phyloP scores from a whole-genome alignment of 2,888 invertebrate species.

The Dynastes hyllus region DNA sequence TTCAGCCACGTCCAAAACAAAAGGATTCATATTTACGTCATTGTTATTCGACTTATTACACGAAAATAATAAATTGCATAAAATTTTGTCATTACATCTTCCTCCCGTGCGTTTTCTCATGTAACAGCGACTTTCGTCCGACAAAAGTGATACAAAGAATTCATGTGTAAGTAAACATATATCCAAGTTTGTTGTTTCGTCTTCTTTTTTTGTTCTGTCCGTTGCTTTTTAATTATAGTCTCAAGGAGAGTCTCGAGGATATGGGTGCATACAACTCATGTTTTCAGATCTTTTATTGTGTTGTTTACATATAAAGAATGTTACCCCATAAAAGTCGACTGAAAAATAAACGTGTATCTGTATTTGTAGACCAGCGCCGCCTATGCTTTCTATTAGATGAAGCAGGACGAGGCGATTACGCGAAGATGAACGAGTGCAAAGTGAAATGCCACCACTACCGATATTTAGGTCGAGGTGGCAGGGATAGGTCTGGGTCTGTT shows the following conservation, averaged over 20 bases:
- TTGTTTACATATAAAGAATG: constrained; percentile 48
- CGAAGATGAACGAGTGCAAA: constrained; percentile 38
- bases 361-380: not conserved
- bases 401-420: constrained; percentile 37
- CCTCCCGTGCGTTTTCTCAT: constrained; percentile 5
- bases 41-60: constrained; percentile 6
- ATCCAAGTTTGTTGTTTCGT: constrained; percentile 42
- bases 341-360: constrained; percentile 11
- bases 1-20: not conserved
- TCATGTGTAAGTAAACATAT: constrained; percentile 28
- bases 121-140: constrained; percentile 12
- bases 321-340: no score
- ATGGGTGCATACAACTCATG: constrained; percentile 48
- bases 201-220: constrained; percentile 25
- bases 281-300: constrained; percentile 47
- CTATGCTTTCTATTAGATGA: constrained; percentile 35
- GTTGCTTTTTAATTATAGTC: constrained; percentile 45
- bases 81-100: constrained; percentile 39
- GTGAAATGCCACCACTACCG: constrained; percentile 45
- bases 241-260: constrained; percentile 48
- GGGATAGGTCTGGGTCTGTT: constrained; percentile 48
- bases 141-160: constrained; percentile 45
- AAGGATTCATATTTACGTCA: constrained; percentile 24
- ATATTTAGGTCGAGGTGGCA: constrained; percentile 46
- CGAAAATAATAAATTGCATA: constrained; percentile 37